phyloP scores from a whole-genome alignment of 2,113 vertebrate species.

The Vireo altiloquus region DNA sequence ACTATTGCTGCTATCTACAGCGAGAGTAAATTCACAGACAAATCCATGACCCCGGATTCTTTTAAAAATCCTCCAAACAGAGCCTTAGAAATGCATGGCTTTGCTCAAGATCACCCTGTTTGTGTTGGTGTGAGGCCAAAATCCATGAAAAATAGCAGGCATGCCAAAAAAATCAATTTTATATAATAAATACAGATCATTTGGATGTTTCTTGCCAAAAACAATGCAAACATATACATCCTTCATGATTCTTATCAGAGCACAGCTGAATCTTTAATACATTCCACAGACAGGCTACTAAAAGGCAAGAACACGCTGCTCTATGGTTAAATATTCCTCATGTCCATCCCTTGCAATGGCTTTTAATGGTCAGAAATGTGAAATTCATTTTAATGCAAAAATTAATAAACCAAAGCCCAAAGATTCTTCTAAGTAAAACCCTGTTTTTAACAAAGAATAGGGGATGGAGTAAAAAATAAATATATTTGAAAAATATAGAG shows the following conservation, averaged over 20 bases:
- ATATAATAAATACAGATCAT: slow-evolving; percentile 59
- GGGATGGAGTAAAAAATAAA: not conserved
- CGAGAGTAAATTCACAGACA: not conserved
- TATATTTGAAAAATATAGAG: not conserved
- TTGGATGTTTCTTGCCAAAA: slow-evolving; percentile 59
- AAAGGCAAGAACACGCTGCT: not conserved
- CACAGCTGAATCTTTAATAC: slow-evolving; percentile 46
- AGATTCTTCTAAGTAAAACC: not conserved
- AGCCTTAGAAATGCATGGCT: slow-evolving; percentile 48
- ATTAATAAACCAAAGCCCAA: not conserved
- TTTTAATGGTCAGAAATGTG: not conserved
- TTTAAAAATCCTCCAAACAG: slow-evolving; percentile 46
- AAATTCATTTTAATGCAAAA: not conserved
- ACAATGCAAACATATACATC: slow-evolving; percentile 67
- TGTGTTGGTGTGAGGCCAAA: slow-evolving; percentile 54
- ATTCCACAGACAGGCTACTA: slow-evolving; percentile 13
- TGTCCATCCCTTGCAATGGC: not conserved
- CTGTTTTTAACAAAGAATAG: not conserved
- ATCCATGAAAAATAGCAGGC: slow-evolving; percentile 50
- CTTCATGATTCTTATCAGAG: slow-evolving; percentile 59
- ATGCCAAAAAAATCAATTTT: slow-evolving; percentile 65
- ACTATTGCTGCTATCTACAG: not conserved
- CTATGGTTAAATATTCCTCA: not conserved
- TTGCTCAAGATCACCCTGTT: slow-evolving; percentile 62
- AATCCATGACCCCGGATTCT: not conserved